These are phyloP conservation scores for Metaphire vulgaris DNA, from an alignment of 1,140 invertebrate genomes.

Conservation along the genomic window DNA sequence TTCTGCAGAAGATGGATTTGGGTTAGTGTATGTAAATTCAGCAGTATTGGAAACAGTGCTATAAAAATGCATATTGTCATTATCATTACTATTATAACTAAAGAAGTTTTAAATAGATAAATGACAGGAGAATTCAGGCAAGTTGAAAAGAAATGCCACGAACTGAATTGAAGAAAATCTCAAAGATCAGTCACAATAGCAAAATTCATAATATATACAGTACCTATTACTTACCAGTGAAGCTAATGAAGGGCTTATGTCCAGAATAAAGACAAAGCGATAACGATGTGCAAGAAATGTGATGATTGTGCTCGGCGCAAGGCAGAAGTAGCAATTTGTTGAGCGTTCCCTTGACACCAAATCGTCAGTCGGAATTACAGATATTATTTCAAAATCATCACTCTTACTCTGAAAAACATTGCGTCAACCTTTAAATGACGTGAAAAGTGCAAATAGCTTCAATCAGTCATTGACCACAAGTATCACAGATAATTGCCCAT, in stretches of 20 bases:
- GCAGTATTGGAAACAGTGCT: too few species aligned
- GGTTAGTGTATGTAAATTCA: too few species aligned
- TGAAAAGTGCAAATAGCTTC: too few species aligned
- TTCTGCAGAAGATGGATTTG: too few species aligned
- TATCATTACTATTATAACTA: too few species aligned
- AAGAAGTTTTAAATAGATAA: too few species aligned
- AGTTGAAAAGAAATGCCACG: too few species aligned
- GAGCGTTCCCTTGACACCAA: slow-evolving; percentile 7
- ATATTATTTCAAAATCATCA: slow-evolving; percentile 30
- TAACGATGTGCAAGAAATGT: slow-evolving; percentile 59
- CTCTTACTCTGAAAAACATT: slow-evolving; percentile 34
- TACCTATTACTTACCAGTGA: slow-evolving; percentile 64
- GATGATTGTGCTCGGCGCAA: slow-evolving; percentile 55
- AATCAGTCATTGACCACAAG: slow-evolving; percentile 27
- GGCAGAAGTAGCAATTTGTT: slow-evolving; percentile 39
- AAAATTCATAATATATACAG: too few species aligned
- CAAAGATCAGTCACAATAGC: too few species aligned
- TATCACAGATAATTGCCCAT: neutral
- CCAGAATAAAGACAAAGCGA: slow-evolving; percentile 68
- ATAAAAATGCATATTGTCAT: too few species aligned
- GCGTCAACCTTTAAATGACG: neutral
- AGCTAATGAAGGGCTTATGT: slow-evolving; percentile 71
- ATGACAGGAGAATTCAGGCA: too few species aligned
- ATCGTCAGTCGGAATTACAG: slow-evolving; percentile 37
- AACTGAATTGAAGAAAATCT: too few species aligned